Evolutionary conservation across 1,140 invertebrate species (phyloP), one percentile per base, ranked within the genome.

Genomic region (Euura saliciscinereae): DNA sequence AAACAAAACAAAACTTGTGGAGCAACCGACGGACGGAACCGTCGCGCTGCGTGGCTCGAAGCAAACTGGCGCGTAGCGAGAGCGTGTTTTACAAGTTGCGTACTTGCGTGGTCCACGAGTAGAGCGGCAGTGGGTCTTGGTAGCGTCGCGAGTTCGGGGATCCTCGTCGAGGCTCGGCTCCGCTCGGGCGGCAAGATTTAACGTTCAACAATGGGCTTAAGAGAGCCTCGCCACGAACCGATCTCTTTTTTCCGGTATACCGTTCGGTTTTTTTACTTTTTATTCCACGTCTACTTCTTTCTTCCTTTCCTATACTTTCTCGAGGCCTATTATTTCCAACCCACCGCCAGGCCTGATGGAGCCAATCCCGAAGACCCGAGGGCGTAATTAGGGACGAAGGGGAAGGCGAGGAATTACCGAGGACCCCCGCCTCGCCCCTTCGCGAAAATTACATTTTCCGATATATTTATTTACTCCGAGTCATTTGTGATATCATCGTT

Each of bases 371-470:
- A 28, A 28, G 28, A 28, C 28, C 28, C 28, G 28, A 65, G 67
- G 73, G 44, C 74, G 68, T 76, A 78, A 78, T 78, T 78, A 76
- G 74, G 73, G 69, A 78, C 74, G 76, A 78, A 76, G 28, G 28
- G 28, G 71, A 69, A 51, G 68, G 66, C 71, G 28, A 71, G 28
- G 66, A 67, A n/a, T 51, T 8, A 51, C n/a, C 46, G 7, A 51
- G 28, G 28, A 28, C 28, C 28, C 28, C 28, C 28, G 28, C 28
- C 28, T 28, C 28, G 28, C 28, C 28, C 28, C 28, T 28, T n/a
- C n/a, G n/a, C n/a, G n/a, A n/a, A n/a, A n/a, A n/a, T n/a, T n/a
- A n/a, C n/a, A n/a, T n/a, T n/a, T n/a, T 28, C 28, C 28, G 28
- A 28, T 28, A 28, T 28, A 28, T 28, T 28, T 28, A 28, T 28